Percentiles rank a stretch among this genome's conserved stretches.
Evolutionary conservation across 1,140 invertebrate species (phyloP).

Genomic region (Polypedilum pembai): DNA sequence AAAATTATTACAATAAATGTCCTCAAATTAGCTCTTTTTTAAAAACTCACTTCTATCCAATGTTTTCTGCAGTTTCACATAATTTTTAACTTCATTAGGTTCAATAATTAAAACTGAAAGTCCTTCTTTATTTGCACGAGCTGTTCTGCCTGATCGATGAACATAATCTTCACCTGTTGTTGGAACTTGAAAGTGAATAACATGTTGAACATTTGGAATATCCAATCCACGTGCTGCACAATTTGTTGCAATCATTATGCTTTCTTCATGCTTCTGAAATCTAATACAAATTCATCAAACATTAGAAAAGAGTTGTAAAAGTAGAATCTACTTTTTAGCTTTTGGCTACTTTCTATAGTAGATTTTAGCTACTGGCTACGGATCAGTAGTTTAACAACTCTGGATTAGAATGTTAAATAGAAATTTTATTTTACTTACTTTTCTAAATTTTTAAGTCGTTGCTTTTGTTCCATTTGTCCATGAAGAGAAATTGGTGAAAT

Average conservation of each 20-base stretch:
- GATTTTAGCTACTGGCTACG: no score
- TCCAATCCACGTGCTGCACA: slow-evolving; percentile 95
- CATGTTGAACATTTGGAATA: slow-evolving; percentile 88
- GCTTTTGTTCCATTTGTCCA: slow-evolving; percentile 91
- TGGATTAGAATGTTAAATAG: background rate
- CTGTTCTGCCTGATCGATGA: slow-evolving; percentile 93
- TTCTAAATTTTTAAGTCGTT: slow-evolving; percentile 91
- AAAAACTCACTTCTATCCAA: slow-evolving; percentile 64
- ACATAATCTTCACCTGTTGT: slow-evolving; percentile 92
- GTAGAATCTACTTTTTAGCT: no score
- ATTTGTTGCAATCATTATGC: slow-evolving; percentile 91
- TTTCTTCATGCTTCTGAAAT: slow-evolving; percentile 68
- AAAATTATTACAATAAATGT: slow-evolving; percentile 28
- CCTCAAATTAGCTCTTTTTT: background rate
- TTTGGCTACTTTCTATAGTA: no score
- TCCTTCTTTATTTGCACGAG: slow-evolving; percentile 78
- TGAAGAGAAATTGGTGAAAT: slow-evolving; percentile 79
- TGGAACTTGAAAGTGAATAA: slow-evolving; percentile 97
- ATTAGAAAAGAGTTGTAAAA: background rate
- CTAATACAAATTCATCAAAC: slow-evolving; percentile 39
- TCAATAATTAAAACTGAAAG: slow-evolving; percentile 89
- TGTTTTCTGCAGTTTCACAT: slow-evolving; percentile 72
- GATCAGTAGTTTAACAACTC: no score
- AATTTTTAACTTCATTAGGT: slow-evolving; percentile 71
- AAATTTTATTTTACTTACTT: slow-evolving; percentile 42